Percentiles rank a stretch among this genome's conserved stretches.
These are phyloP conservation scores for Sinonovacula constricta DNA, from an alignment of 1,140 invertebrate species.

Conservation along the genomic window DNA sequence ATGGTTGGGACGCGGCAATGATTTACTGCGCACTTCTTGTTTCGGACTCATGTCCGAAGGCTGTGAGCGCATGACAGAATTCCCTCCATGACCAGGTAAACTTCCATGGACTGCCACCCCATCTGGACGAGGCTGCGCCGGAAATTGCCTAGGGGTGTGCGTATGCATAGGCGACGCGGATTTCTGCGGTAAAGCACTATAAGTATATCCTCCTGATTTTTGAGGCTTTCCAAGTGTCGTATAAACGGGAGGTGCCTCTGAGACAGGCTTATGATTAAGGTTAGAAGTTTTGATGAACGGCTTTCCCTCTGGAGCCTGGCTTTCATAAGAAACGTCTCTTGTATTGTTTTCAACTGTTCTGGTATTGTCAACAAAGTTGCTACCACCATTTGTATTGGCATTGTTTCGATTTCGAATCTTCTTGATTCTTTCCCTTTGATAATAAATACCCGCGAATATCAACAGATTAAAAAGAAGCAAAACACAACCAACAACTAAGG, in stretches of 20 bases:
- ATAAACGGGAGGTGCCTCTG: constrained; percentile 21
- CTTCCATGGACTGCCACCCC: constrained; percentile 1
- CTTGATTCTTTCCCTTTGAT: constrained; percentile 89
- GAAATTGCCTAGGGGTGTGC: constrained; percentile 10
- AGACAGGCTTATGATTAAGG: constrained; percentile 9
- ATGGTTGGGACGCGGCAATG: constrained; percentile 2
- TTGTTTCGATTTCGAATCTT: constrained; percentile 42
- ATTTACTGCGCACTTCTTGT: constrained; percentile 19
- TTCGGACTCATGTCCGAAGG: constrained; percentile 4
- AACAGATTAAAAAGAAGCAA: constrained; percentile 93
- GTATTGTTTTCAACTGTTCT: neutral
- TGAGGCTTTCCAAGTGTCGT: constrained; percentile 38
- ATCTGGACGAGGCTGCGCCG: neutral
- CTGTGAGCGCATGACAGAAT: neutral
- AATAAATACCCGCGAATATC: constrained; percentile 96
- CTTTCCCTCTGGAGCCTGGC: constrained; percentile 5
- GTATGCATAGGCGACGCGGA: constrained; percentile 50
- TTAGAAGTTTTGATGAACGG: neutral
- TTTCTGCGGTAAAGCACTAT: constrained; percentile 50
- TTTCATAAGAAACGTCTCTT: neutral
- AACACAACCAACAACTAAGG: constrained; percentile 95
- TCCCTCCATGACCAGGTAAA: neutral
- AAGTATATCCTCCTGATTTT: constrained; percentile 33
- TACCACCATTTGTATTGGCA: neutral
- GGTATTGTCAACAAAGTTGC: constrained; percentile 3